phyloP scores from a whole-genome alignment of 2,888 invertebrate species.

The Ichneumoninae sp. region DNA sequence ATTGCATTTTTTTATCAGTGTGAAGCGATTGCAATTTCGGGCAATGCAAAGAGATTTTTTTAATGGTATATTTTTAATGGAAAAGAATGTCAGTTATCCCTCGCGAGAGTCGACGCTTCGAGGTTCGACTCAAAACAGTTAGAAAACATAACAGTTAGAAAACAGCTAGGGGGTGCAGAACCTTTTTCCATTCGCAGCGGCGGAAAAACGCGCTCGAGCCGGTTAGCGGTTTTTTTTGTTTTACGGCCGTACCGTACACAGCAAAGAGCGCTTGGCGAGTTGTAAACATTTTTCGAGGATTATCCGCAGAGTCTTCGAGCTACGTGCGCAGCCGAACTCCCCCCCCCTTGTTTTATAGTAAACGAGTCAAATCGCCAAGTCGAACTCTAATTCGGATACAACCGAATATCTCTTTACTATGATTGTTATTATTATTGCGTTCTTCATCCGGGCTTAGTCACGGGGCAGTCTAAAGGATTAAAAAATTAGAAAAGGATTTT shows the following conservation, averaged over 20 bases:
- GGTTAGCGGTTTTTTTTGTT: constrained; percentile 61
- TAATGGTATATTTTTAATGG: constrained; percentile 13
- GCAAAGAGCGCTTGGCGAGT: constrained; percentile 2
- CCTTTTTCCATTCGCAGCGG: constrained; percentile 24
- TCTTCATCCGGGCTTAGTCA: not conserved
- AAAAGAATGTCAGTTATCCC: constrained; percentile 39
- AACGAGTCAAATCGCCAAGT: constrained; percentile 55
- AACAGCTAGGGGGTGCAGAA: constrained; percentile 23
- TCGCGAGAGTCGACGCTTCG: not conserved
- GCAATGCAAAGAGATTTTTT: constrained; percentile 29
- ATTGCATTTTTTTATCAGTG: too few relatives aligned
- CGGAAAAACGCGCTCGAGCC: constrained; percentile 36
- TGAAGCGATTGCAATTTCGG: constrained; percentile 55
- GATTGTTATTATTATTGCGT: constrained; percentile 9
- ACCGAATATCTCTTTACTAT: not conserved
- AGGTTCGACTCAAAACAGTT: not conserved
- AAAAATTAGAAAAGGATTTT: constrained; percentile 7
- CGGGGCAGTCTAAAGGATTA: constrained; percentile 16
- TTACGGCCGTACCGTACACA: constrained; percentile 24
- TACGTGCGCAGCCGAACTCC: not conserved
- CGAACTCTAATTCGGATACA: not conserved
- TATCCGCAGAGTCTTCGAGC: constrained; percentile 30
- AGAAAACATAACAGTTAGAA: not conserved
- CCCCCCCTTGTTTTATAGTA: constrained; percentile 48
- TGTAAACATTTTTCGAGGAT: constrained; percentile 56